These are phyloP conservation scores for Lissonota sp. DNA, from an alignment of 2,888 invertebrate species.

Conservation along the genomic window DNA sequence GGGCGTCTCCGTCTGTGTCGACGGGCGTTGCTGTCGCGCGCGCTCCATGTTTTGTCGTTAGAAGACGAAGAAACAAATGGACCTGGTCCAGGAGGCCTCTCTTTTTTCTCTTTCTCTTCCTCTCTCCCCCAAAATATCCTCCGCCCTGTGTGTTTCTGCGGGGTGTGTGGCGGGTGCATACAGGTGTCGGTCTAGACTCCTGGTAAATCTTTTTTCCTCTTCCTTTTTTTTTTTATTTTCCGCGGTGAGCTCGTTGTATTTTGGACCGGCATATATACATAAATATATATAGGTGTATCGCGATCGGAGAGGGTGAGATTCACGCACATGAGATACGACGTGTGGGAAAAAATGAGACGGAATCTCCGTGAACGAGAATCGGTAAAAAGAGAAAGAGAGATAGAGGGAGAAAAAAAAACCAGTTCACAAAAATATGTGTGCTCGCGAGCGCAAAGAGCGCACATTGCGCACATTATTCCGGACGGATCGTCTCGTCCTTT, in stretches of 20 bases:
- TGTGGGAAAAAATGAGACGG: slow-evolving; percentile 75
- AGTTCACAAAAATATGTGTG: slow-evolving; percentile 70
- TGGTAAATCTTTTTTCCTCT: slow-evolving; percentile 53
- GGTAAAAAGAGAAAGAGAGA: slow-evolving; percentile 32
- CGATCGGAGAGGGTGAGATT: slow-evolving; percentile 62
- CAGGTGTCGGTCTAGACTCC: slow-evolving; percentile 83
- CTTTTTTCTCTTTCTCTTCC: not conserved
- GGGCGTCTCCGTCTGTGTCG: slow-evolving; percentile 45
- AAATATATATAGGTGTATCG: slow-evolving; percentile 34
- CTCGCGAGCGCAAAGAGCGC: slow-evolving; percentile 52
- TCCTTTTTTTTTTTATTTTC: slow-evolving; percentile 67
- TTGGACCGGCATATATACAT: slow-evolving; percentile 32
- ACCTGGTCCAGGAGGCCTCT: slow-evolving; percentile 36
- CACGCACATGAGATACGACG: slow-evolving; percentile 70
- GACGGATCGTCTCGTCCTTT: slow-evolving; percentile 69
- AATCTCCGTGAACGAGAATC: slow-evolving; percentile 66
- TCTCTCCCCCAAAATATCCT: not conserved
- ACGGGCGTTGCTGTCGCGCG: slow-evolving; percentile 33
- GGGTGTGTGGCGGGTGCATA: slow-evolving; percentile 73
- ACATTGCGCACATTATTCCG: slow-evolving; percentile 75
- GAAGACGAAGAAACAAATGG: slow-evolving; percentile 46
- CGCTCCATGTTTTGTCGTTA: slow-evolving; percentile 32
- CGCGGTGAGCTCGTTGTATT: slow-evolving; percentile 47
- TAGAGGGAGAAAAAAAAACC: slow-evolving; percentile 75
- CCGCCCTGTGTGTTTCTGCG: slow-evolving; percentile 40